Evolutionary conservation across 2,888 invertebrate genomes (phyloP), one percentile per base, ranked within the genome.

Genomic region (Leuctra nigra): DNA sequence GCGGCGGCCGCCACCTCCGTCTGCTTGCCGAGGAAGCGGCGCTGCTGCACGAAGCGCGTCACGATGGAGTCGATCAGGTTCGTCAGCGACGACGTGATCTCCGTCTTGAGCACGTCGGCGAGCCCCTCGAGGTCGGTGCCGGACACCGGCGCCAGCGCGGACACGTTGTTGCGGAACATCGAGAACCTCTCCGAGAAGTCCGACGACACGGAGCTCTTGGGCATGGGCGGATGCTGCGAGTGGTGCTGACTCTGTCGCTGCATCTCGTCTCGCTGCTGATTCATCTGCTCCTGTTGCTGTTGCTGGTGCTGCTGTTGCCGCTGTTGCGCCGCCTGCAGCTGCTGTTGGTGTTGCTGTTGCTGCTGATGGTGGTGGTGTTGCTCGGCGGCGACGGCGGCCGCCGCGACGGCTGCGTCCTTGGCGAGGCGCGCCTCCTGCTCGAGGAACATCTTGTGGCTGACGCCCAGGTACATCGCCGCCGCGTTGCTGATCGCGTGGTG

Each of bases 51-150:
- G 68, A 89, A 92, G 64, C 90, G 81, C 24, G 88, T 84, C 60
- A 95, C 82, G 59, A 94, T 88, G 18, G 89, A 88, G 72, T 96
- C 95, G 64, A 96, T 88, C 44, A 93, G 77, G 63, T 84, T 87
- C 16, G 87, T 84, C 44, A 96, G 73, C 1, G 90, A 90, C 35
- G 88, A 82, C 22, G 88, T 86, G 63, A 96, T 87, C 76, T 96
- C 95, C 53, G 83, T 84, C 75, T 96, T 96, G 4, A 97, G 78
- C 55, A 88, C 84, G 68, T 93, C 91, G n/a, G 93, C 91, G 53
- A 97, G 77, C 54, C 88, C 87, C 69, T 93, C 91, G 6, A 94
- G 76, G 68, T 94, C 94, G 2, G 87, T 81, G 13, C 86, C 87
- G 1, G 86, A 82, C 64, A 83, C 81, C 39, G 84, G 79, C 58